phyloP scores from a whole-genome alignment of 2,888 invertebrate species.

The Diloba caeruleocephala region DNA sequence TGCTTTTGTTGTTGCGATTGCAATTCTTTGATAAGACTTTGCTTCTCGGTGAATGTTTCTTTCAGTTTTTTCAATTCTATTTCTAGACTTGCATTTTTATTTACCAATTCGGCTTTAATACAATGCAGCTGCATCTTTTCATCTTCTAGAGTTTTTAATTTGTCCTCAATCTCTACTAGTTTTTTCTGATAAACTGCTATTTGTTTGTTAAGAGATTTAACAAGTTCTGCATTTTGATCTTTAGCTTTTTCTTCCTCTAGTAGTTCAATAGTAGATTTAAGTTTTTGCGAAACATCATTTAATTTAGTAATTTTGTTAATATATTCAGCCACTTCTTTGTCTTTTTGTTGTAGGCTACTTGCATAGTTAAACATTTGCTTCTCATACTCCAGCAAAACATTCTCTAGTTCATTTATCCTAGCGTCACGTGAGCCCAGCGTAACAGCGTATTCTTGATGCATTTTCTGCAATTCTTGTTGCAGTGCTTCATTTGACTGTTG shows the following conservation, averaged over 20 bases:
- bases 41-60: constrained; percentile 81
- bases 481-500: constrained; percentile 70
- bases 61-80: constrained; percentile 78
- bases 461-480: constrained; percentile 74
- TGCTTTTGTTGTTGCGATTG: constrained; percentile 83
- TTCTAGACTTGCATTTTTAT: constrained; percentile 71
- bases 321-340: constrained; percentile 84
- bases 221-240: constrained; percentile 84
- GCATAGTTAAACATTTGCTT: constrained; percentile 81
- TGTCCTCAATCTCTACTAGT: constrained; percentile 77
- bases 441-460: constrained; percentile 75
- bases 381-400: constrained; percentile 83
- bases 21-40: constrained; percentile 80
- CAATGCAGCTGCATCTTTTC: constrained; percentile 77
- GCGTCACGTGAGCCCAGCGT: constrained; percentile 79
- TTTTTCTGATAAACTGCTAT: constrained; percentile 81
- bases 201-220: constrained; percentile 88
- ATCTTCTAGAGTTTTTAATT: constrained; percentile 79
- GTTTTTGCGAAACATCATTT: constrained; percentile 85
- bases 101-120: constrained; percentile 73
- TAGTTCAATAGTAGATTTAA: constrained; percentile 84
- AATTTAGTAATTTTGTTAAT: constrained; percentile 88
- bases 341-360: constrained; percentile 81
- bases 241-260: constrained; percentile 85
- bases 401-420: constrained; percentile 85